Conservation (phyloP, 1,140 invertebrate genomes). For the Sitobion miscanthi region DNA sequence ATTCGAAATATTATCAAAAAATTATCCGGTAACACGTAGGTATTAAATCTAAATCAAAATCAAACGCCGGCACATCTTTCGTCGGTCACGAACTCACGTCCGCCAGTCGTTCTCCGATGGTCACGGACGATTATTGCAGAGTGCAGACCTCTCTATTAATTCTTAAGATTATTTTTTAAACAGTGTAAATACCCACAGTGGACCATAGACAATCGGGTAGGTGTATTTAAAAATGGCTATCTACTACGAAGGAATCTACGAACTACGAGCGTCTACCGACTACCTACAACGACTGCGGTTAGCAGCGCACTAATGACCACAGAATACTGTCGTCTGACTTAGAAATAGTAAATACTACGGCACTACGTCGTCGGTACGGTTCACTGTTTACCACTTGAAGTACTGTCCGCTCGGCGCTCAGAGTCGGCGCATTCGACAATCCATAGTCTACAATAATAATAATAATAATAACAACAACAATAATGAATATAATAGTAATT, state of each 20-base stretch:
- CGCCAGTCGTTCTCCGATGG: background rate
- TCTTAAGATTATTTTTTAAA: background rate
- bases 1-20: background rate
- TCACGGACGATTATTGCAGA: background rate
- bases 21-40: background rate
- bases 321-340: background rate
- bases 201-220: background rate
- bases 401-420: background rate
- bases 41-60: background rate
- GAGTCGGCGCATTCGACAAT: background rate
- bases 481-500: background rate
- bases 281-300: background rate
- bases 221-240: background rate
- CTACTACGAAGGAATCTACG: background rate
- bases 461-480: background rate
- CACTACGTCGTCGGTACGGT: background rate
- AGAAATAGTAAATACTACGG: background rate
- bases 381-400: background rate
- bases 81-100: background rate
- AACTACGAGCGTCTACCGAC: background rate
- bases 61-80: background rate
- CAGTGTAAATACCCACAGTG: background rate
- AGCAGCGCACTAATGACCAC: background rate
- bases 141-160: background rate
- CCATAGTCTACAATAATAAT: background rate